phyloP scores from a whole-genome alignment of 2,888 invertebrate genomes.

The Celastrina argiolus region DNA sequence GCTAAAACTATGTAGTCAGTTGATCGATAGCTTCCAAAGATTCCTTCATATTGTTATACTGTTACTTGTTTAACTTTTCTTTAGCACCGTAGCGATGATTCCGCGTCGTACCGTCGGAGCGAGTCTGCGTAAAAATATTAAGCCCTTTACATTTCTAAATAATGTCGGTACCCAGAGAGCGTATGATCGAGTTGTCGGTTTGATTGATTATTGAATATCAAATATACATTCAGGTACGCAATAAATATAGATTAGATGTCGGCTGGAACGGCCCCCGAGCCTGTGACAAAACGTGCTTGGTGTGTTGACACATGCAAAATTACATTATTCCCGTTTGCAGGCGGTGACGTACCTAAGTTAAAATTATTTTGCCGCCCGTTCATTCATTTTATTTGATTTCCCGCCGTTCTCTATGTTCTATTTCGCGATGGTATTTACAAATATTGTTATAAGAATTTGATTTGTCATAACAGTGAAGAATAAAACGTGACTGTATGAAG shows the following conservation, averaged over 20 bases:
- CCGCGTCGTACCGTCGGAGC: neutral
- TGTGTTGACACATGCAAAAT: slow-evolving; percentile 60
- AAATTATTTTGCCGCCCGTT: slow-evolving; percentile 34
- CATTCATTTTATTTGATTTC: slow-evolving; percentile 24
- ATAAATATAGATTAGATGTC: slow-evolving; percentile 25
- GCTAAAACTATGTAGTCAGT: too few species aligned
- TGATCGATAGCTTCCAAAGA: too few species aligned
- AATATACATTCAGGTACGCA: slow-evolving; percentile 23
- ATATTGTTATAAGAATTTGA: slow-evolving; percentile 13
- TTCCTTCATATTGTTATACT: too few species aligned
- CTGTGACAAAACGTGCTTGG: slow-evolving; percentile 40
- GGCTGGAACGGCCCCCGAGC: slow-evolving; percentile 30
- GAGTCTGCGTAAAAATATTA: neutral
- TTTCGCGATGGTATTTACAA: neutral
- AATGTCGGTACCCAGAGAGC: neutral
- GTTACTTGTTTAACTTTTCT: too few species aligned
- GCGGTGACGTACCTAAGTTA: slow-evolving; percentile 34
- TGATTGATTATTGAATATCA: slow-evolving; percentile 23
- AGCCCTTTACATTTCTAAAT: neutral
- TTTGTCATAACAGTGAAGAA: slow-evolving; percentile 1
- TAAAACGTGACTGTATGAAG: neutral
- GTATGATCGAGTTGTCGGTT: slow-evolving; percentile 17
- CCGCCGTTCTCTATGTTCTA: slow-evolving; percentile 7
- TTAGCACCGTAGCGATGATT: neutral
- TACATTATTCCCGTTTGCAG: slow-evolving; percentile 45